phyloP scores from a whole-genome alignment of 2,888 invertebrate species.

The Prosopocoilus inquinatus region DNA sequence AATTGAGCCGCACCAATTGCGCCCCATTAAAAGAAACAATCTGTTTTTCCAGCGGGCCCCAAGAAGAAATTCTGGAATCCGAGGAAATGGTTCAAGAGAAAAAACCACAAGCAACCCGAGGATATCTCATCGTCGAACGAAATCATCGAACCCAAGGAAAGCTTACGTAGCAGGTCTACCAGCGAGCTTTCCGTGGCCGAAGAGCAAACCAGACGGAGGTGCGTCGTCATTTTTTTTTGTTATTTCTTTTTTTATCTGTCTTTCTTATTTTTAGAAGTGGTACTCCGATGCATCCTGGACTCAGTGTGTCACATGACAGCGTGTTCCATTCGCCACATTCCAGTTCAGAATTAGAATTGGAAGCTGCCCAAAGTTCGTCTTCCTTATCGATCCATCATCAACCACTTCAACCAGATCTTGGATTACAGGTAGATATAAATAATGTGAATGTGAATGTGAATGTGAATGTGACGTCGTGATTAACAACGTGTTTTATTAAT shows the following conservation, averaged over 20 bases:
- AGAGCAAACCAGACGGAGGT: conserved; percentile 58
- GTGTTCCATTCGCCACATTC: conserved; percentile 78
- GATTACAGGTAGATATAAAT: conserved; percentile 43
- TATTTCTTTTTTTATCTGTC: conserved; percentile 16
- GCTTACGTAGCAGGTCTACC: conserved; percentile 56
- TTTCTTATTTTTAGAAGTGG: conserved; percentile 43
- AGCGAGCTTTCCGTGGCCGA: conserved; percentile 65
- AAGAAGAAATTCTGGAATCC: conserved; percentile 66
- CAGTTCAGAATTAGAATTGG: conserved; percentile 51
- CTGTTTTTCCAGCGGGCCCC: conserved; percentile 45
- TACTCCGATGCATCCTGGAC: conserved; percentile 51
- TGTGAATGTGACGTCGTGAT: neutral
- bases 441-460: no score
- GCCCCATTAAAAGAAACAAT: conserved; percentile 3
- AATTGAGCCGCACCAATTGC: neutral
- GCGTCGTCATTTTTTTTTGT: conserved; percentile 31
- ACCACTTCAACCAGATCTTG: conserved; percentile 41
- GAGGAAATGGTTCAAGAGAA: conserved; percentile 53
- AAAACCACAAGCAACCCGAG: conserved; percentile 47
- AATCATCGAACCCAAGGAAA: conserved; percentile 49
- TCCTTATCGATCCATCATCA: conserved; percentile 49
- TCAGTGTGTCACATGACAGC: conserved; percentile 89
- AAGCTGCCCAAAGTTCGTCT: conserved; percentile 53
- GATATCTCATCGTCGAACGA: conserved; percentile 50
- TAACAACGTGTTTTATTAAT: neutral